These are phyloP conservation scores for Cydia strobilella DNA, from an alignment of 1,140 invertebrate species.

Conservation along the genomic window DNA sequence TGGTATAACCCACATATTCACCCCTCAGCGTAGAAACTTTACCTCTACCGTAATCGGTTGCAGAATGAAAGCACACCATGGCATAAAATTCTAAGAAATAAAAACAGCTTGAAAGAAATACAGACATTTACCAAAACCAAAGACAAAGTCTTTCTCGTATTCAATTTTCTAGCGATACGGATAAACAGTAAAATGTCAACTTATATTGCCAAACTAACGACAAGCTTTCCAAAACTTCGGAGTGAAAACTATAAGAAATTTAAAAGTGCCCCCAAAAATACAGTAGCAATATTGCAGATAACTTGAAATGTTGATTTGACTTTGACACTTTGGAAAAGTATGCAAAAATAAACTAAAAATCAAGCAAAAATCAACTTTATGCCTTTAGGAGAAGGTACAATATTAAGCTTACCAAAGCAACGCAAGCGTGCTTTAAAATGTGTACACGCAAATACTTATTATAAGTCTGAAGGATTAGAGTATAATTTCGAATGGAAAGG, in stretches of 20 bases:
- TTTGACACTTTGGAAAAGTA: background rate
- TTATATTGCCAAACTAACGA: background rate
- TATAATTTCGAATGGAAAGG: background rate
- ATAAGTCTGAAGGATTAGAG: background rate
- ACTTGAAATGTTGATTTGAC: background rate
- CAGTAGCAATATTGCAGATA: background rate
- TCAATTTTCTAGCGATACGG: background rate
- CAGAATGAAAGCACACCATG: too few relatives aligned
- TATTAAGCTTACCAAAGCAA: background rate
- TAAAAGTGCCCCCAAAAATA: background rate
- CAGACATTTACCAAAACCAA: too few relatives aligned
- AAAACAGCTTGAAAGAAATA: too few relatives aligned
- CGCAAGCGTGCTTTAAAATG: background rate
- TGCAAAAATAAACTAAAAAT: background rate
- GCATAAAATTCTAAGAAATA: too few relatives aligned
- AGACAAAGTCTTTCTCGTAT: too few relatives aligned
- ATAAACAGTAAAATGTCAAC: background rate
- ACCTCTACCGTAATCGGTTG: too few relatives aligned
- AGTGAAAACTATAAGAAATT: conserved; percentile 4
- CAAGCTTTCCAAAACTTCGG: background rate
- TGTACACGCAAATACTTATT: background rate
- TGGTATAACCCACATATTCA: too few relatives aligned
- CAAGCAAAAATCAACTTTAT: background rate
- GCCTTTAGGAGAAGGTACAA: background rate
- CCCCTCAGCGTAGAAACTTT: too few relatives aligned